phyloP scores from a whole-genome alignment of 2,888 invertebrate genomes.

The Notocelia uddmanniana region DNA sequence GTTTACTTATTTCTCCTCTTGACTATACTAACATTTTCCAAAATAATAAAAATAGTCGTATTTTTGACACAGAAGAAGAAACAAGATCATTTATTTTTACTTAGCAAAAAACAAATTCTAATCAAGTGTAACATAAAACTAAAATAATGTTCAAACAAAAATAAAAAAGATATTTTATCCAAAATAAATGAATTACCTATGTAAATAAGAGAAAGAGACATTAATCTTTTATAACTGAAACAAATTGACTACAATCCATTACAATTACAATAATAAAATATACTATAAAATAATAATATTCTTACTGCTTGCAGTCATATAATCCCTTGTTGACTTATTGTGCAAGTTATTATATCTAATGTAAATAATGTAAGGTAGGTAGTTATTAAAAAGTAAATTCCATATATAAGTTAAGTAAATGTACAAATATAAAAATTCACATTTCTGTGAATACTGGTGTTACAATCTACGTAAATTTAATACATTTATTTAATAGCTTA shows the following conservation, averaged over 20 bases:
- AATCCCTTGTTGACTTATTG: conserved; percentile 11
- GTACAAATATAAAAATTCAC: too few species aligned
- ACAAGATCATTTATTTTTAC: conserved; percentile 2
- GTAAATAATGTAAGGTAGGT: too few species aligned
- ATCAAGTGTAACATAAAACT: background rate
- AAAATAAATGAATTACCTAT: conserved; percentile 8
- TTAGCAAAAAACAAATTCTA: background rate
- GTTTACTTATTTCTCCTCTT: too few species aligned
- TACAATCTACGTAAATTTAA: background rate
- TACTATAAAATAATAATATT: conserved; percentile 23
- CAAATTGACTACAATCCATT: background rate
- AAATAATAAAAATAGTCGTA: too few species aligned
- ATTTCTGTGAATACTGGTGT: too few species aligned
- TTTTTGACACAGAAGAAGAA: too few species aligned
- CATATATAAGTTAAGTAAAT: too few species aligned
- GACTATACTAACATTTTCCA: too few species aligned
- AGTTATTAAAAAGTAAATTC: too few species aligned
- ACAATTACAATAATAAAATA: background rate
- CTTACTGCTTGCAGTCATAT: conserved; percentile 9
- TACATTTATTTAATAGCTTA: background rate
- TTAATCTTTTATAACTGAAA: conserved; percentile 12
- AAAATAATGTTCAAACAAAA: conserved; percentile 9
- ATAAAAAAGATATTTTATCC: conserved; percentile 7
- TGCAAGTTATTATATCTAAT: conserved; percentile 18
- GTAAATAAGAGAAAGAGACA: conserved; percentile 12